phyloP scores from a whole-genome alignment of 2,113 vertebrate species.

The Atherinomorus stipes region DNA sequence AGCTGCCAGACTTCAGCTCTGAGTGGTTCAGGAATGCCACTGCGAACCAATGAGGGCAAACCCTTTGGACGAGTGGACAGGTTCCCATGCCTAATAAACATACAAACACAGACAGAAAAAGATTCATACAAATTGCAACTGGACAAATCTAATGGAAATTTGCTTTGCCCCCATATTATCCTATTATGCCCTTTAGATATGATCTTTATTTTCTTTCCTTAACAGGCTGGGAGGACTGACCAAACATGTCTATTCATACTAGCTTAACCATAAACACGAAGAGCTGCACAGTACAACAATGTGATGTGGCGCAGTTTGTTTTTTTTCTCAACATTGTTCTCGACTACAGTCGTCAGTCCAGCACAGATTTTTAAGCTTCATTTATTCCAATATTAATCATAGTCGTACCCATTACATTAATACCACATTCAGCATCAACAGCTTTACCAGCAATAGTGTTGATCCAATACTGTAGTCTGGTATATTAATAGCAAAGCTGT shows the following conservation, averaged over 20 bases:
- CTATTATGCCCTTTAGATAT: background rate
- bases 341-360: background rate
- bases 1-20: conserved; percentile 98
- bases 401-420: background rate
- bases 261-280: background rate
- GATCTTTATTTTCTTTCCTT: background rate
- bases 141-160: background rate
- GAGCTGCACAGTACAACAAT: too few species aligned
- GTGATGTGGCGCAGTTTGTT: too few species aligned
- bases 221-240: background rate
- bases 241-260: background rate
- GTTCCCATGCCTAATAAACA: conserved; percentile 90
- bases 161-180: too few species aligned
- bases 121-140: conserved; percentile 24
- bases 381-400: background rate
- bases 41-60: conserved; percentile 88
- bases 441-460: background rate
- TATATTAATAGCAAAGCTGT: conserved; percentile 15
- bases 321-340: background rate
- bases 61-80: conserved; percentile 91
- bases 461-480: background rate
- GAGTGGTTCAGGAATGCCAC: conserved; percentile 93
- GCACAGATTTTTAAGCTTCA: background rate
- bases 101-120: conserved; percentile 10
- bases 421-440: background rate